Conservation (phyloP, 2,888 invertebrate genomes). For the Nebria brevicollis region DNA sequence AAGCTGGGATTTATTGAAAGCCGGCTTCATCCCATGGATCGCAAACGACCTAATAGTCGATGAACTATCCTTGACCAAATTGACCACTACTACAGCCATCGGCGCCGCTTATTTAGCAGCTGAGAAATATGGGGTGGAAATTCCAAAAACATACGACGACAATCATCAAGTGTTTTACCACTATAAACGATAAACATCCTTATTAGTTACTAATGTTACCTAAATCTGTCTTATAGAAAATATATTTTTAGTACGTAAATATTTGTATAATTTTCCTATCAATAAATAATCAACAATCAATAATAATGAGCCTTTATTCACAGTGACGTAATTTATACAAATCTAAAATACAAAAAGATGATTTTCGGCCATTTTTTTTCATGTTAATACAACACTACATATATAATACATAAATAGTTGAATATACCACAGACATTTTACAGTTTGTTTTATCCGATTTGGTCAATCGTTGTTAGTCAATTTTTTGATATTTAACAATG, state of each 20-base stretch:
- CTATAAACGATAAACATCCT: slow-evolving; percentile 59
- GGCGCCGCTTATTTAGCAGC: slow-evolving; percentile 90
- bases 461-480: slow-evolving; percentile 1
- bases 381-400: background rate
- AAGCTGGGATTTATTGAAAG: slow-evolving; percentile 84
- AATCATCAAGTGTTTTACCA: slow-evolving; percentile 76
- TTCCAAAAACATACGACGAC: slow-evolving; percentile 77
- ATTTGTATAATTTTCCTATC: background rate
- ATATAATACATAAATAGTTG: background rate
- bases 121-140: slow-evolving; percentile 70
- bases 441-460: background rate
- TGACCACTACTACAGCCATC: slow-evolving; percentile 81
- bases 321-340: background rate
- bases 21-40: slow-evolving; percentile 73
- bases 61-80: slow-evolving; percentile 72
- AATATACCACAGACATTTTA: background rate
- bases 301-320: background rate
- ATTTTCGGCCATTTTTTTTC: background rate
- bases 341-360: background rate
- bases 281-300: background rate
- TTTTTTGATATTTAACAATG: background rate
- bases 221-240: background rate
- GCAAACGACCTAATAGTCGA: slow-evolving; percentile 62
- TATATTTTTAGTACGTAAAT: slow-evolving; percentile 25
- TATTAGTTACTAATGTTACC: background rate